Evolutionary conservation across 2,888 invertebrate genomes (phyloP), one percentile per base, ranked within the genome.

Genomic region (Elmis aenea): DNA sequence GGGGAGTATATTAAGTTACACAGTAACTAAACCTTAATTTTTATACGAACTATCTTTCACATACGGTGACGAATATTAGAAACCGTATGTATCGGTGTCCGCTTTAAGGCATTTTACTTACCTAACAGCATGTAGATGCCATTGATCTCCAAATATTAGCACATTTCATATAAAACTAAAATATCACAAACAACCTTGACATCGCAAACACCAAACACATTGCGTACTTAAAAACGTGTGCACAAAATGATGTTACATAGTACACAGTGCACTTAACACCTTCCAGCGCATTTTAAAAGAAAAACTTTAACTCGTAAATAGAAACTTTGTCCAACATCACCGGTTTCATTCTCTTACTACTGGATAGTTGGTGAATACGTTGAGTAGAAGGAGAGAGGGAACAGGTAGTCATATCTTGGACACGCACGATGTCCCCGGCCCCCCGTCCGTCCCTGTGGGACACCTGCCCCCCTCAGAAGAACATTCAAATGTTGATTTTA

Each of bases 391-490:
- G 54, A 52, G 61, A 58, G 59, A 55, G 61, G 58, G 59, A 61
- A 60, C 59, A 60, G 61, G 59, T 60, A 60, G 61, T 58, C 56
- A 51, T 56, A 57, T 53, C 51, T 55, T 49, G 47, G 45, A 42
- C 37, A 48, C 45, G 45, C 46, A 45, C 40, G 48, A 45, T 43
- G 46, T 42, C 45, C 47, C 42, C 26, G 18, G 18, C 18, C 18
- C 18, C 18, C 18, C 18, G 5, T 8, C 5, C 8, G 18, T 18
- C 18, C 18, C 12, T 9, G 32, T 5, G 16, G 25, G 25, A 32
- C 32, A 32, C 32, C 30, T 30, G 30, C 13, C 30, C 30, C 20
- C 24, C 8, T 12, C 21, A 21, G 11, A 21, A 14, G 29, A 21
- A 13, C 5, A 11, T 21, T 29, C 11, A 29, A 20, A 21, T 26